A percentile compares a stretch with the other conserved stretches of the same genome.
Evolutionary conservation across 2,888 invertebrate species (phyloP).

Genomic region (Choristoneura rosaceana): DNA sequence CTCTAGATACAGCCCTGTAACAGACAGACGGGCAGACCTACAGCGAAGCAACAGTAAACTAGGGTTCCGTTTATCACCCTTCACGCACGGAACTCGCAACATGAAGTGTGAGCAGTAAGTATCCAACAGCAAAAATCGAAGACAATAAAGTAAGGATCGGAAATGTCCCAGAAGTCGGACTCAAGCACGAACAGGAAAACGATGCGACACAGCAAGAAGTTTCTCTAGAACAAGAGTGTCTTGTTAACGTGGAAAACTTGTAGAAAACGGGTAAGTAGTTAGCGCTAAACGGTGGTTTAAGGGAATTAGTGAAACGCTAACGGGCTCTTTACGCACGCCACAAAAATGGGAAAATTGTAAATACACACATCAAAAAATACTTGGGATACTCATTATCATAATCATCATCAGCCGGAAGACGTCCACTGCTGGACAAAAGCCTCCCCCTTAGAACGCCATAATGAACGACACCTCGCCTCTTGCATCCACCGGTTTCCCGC

Average conservation of each 20-base stretch:
- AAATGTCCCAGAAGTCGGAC: constrained; percentile 17
- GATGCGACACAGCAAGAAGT: constrained; percentile 50
- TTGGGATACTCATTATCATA: no score
- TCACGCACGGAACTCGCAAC: no score
- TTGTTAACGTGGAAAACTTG: constrained; percentile 56
- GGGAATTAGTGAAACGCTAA: constrained; percentile 38
- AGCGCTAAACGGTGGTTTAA: constrained; percentile 44
- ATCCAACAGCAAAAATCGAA: neutral
- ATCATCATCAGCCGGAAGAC: no score
- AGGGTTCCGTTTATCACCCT: no score
- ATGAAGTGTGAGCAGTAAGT: no score
- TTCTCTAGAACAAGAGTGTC: constrained; percentile 51
- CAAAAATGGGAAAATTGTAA: constrained; percentile 30
- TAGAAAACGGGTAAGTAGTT: constrained; percentile 51
- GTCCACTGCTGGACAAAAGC: no score
- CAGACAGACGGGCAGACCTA: no score
- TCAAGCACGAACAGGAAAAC: constrained; percentile 50
- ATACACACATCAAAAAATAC: neutral
- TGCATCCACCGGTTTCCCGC: no score
- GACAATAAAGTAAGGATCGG: constrained; percentile 2
- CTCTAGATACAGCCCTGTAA: no score
- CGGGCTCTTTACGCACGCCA: constrained; percentile 33
- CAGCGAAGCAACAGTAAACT: no score
- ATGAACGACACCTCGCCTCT: no score
- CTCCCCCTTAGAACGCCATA: no score